Evolutionary conservation across 2,888 invertebrate species (phyloP).

Genomic region (Xestia xanthographa): DNA sequence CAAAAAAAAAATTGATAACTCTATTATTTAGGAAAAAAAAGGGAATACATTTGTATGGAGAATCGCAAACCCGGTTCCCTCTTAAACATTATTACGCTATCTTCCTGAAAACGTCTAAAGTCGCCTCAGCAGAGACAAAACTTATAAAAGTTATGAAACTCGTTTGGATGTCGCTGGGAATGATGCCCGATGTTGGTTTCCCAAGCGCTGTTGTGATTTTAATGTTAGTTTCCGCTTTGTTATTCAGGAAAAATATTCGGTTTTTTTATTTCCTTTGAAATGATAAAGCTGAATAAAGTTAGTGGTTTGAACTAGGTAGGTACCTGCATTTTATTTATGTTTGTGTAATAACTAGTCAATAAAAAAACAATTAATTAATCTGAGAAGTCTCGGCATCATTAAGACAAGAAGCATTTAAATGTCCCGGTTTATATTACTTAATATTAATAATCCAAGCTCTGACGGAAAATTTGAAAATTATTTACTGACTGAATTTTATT

Average conservation of each 20-base stretch:
- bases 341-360: too few relatives aligned
- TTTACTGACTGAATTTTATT: not conserved
- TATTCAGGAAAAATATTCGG: constrained; percentile 17
- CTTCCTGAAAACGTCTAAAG: constrained; percentile 73
- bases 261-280: constrained; percentile 19
- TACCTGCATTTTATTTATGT: not conserved
- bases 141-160: constrained; percentile 83
- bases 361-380: constrained; percentile 7
- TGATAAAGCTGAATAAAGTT: not conserved
- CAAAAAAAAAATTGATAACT: too few relatives aligned
- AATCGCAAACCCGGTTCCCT: too few relatives aligned
- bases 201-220: constrained; percentile 34
- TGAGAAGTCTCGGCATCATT: constrained; percentile 27
- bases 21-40: too few relatives aligned
- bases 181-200: constrained; percentile 43
- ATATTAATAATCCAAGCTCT: not conserved
- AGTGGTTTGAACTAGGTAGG: not conserved
- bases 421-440: constrained; percentile 12
- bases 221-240: constrained; percentile 37
- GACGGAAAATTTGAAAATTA: not conserved
- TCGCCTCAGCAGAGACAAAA: constrained; percentile 69
- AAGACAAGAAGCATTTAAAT: not conserved
- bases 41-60: too few relatives aligned
- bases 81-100: constrained; percentile 48
- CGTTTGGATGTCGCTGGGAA: constrained; percentile 70